Evolutionary conservation across 2,113 vertebrate genomes (phyloP).

Genomic region (Petrocephalus zakoni): DNA sequence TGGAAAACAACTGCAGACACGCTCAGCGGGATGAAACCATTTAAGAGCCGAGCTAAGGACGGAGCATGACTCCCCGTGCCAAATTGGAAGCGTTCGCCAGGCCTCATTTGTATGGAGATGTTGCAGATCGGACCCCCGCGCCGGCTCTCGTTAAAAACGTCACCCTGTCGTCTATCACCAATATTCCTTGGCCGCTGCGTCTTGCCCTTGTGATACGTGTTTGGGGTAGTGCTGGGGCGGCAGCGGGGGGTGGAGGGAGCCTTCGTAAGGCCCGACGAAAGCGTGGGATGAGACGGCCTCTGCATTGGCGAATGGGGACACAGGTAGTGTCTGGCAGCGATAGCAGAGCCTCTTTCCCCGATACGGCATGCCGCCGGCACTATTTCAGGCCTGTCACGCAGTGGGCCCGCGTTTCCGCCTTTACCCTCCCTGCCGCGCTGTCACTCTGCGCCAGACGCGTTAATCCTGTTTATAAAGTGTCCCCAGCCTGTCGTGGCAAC

Average conservation of each 20-base stretch:
- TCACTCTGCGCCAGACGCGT: slow-evolving; percentile 8
- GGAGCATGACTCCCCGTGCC: neutral
- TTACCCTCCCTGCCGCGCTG: neutral
- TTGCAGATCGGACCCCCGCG: neutral
- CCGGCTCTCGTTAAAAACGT: neutral
- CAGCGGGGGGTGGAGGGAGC: neutral
- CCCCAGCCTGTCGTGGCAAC: slow-evolving; percentile 21
- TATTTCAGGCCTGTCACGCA: slow-evolving; percentile 33
- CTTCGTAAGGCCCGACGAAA: neutral
- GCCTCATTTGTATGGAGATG: slow-evolving; percentile 9
- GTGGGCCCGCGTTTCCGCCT: neutral
- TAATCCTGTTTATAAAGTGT: slow-evolving; percentile 51
- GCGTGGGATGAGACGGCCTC: neutral
- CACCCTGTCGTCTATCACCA: slow-evolving; percentile 14
- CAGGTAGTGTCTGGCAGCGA: slow-evolving; percentile 7
- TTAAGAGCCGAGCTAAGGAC: neutral
- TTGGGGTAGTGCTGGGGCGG: neutral
- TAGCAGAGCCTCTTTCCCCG: neutral
- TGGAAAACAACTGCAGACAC: slow-evolving; percentile 5
- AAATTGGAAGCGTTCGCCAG: neutral
- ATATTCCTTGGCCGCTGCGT: neutral
- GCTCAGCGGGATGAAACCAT: neutral
- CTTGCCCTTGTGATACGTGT: neutral
- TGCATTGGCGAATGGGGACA: neutral
- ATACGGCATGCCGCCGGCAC: slow-evolving; percentile 31